Percentiles rank a stretch among this genome's conserved stretches.
Evolutionary conservation across 2,888 invertebrate species (phyloP).

Genomic region (Sinelater perroti): DNA sequence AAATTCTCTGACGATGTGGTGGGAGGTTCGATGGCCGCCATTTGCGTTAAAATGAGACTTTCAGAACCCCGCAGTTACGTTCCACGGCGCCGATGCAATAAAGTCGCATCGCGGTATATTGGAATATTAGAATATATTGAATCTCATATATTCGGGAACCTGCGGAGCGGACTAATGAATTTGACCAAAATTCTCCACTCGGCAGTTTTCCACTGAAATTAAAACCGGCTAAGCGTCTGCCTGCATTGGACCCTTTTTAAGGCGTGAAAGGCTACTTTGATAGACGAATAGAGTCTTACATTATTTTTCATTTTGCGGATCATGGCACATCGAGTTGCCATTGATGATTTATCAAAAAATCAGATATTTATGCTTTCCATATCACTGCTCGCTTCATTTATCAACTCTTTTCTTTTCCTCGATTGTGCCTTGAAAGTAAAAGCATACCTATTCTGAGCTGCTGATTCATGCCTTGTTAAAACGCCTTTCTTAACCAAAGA

Average conservation of each 20-base stretch:
- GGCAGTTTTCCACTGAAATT: neutral
- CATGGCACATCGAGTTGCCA: neutral
- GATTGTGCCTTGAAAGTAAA: neutral
- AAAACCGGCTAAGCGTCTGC: neutral
- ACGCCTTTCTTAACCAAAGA: too few species aligned
- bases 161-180: conserved; percentile 31
- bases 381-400: conserved; percentile 10
- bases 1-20: conserved; percentile 42
- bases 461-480: conserved; percentile 3
- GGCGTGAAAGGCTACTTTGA: neutral
- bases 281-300: neutral
- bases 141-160: conserved; percentile 31
- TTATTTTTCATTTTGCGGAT: conserved; percentile 10
- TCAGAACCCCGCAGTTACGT: conserved; percentile 35
- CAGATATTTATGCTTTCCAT: conserved; percentile 14
- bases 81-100: conserved; percentile 39
- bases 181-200: conserved; percentile 20
- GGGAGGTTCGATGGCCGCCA: conserved; percentile 38
- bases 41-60: conserved; percentile 34
- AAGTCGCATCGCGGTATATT: conserved; percentile 39
- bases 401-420: conserved; percentile 5
- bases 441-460: neutral
- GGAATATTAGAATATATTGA: conserved; percentile 41
- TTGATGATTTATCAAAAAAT: conserved; percentile 16
- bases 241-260: neutral